Evolutionary conservation across 2,888 invertebrate species (phyloP), one percentile per base, ranked within the genome.

Genomic region (Agrilus biguttatus): DNA sequence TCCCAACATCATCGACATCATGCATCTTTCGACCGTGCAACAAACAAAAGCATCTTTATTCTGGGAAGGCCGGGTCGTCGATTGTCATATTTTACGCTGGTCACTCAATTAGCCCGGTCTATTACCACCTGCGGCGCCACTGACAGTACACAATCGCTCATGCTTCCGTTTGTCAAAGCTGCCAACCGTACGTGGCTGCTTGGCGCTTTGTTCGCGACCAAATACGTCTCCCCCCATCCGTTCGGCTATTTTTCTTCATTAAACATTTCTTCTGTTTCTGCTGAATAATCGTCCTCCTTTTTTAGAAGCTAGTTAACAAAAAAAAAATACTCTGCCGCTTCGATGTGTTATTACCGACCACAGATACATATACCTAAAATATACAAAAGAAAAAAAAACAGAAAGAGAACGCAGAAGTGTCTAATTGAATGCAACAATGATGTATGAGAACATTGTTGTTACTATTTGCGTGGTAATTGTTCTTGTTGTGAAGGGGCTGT

Each of bases 101-200:
- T 54, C 57, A 57, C 59, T 59, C 59, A 61, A 60, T 61, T 61
- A 61, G 58, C 47, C 43, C 45, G 51, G 45, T 53, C 44, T 50
- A 48, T 49, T 47, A 50, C 58, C 59, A 53, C 60, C 61, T 54
- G 55, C 53, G 45, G 61, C 43, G 58, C 48, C 51, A 54, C 50
- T 56, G 58, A 61, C 59, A 58, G 52, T 59, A 55, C 48, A 59
- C 58, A 59, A 59, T 61, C 56, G 55, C 54, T 58, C 59, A 58
- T 58, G 61, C 59, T 58, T 58, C 59, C 53, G 59, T 59, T 55
- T 51, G 51, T 53, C 53, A 54, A 52, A 48, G 47, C 51, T 43
- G 23, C 39, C 41, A 47, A 50, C 44, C 44, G 44, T 47, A 45
- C 45, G 45, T 41, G 47, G 45, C 48, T 50, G 48, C 45, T 46